These are phyloP conservation scores for Zoroaster sp. DNA, from an alignment of 53 echinoderm and acorn worm genomes.

Conservation along the genomic window DNA sequence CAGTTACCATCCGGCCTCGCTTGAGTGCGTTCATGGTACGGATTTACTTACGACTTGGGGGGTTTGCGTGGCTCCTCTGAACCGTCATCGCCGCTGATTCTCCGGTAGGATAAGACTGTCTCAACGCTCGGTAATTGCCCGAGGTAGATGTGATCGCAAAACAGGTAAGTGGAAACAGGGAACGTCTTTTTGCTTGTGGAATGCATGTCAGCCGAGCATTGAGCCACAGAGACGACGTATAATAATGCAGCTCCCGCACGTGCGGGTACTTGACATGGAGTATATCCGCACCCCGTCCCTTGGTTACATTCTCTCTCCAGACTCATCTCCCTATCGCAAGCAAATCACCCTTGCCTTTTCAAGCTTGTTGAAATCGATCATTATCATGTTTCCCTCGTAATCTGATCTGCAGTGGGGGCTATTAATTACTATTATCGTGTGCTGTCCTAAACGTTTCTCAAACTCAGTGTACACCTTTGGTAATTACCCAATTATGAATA, in stretches of 20 bases:
- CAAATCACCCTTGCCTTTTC: neutral
- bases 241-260: neutral
- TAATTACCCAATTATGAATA: too few relatives aligned
- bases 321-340: neutral
- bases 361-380: neutral
- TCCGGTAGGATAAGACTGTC: neutral
- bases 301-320: neutral
- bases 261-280: neutral
- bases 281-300: neutral
- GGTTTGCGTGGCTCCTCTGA: neutral
- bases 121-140: neutral
- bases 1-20: conserved; percentile 1
- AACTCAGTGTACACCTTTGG: too few relatives aligned
- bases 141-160: neutral
- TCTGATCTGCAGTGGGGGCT: neutral
- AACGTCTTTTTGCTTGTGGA: neutral
- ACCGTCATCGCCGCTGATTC: neutral
- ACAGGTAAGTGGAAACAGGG: conserved; percentile 14
- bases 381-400: neutral
- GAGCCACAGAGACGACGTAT: neutral
- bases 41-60: neutral
- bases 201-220: neutral
- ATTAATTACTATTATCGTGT: too few relatives aligned
- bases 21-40: conserved; percentile 33
- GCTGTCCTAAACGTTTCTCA: neutral